A percentile compares a stretch with the other conserved stretches of the same genome.
Conservation (phyloP, 1,140 invertebrate species). For the Zaprionus nigranus region DNA sequence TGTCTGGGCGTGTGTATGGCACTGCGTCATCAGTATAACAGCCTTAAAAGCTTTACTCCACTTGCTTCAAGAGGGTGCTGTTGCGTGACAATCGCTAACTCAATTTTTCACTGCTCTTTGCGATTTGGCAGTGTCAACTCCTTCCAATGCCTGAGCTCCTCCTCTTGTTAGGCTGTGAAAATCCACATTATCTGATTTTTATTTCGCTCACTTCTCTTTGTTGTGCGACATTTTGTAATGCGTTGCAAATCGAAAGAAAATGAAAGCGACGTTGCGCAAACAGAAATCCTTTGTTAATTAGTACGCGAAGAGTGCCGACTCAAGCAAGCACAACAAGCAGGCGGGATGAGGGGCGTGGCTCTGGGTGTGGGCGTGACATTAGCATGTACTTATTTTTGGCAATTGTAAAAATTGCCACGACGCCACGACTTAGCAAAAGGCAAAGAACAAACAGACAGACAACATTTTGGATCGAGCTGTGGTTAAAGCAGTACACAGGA, state of each 20-base stretch:
- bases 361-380: conserved; percentile 35
- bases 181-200: conserved; percentile 67
- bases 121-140: conserved; percentile 16
- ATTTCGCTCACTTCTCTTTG: conserved; percentile 59
- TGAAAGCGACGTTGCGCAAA: conserved; percentile 66
- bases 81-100: conserved; percentile 63
- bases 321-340: conserved; percentile 17
- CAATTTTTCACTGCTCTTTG: conserved; percentile 75
- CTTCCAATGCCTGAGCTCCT: background rate
- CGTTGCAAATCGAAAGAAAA: conserved; percentile 74
- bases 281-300: conserved; percentile 77
- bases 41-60: conserved; percentile 74
- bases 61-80: conserved; percentile 13
- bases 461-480: conserved; percentile 9
- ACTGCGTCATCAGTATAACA: conserved; percentile 63
- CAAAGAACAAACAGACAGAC: conserved; percentile 42
- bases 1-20: no score
- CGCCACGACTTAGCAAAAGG: conserved; percentile 25
- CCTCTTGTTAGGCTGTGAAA: conserved; percentile 44
- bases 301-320: conserved; percentile 32
- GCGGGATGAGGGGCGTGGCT: background rate
- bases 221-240: conserved; percentile 71
- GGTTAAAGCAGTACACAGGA: conserved; percentile 11
- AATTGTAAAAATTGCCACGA: conserved; percentile 52
- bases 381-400: conserved; percentile 61